Percentiles rank a stretch among this genome's conserved stretches.
Conservation (phyloP, 2,113 vertebrate species). For the Xyliphius kryptos region DNA sequence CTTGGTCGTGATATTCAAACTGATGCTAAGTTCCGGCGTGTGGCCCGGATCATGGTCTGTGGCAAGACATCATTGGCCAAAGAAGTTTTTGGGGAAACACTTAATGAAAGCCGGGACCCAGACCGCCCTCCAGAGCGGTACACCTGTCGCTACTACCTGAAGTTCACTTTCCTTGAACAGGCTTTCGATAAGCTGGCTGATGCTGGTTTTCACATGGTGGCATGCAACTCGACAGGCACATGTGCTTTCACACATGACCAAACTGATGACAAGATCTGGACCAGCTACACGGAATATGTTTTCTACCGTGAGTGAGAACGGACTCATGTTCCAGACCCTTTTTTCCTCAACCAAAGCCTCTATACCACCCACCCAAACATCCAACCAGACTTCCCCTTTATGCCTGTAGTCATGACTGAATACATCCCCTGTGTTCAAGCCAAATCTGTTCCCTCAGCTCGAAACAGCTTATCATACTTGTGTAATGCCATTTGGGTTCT, state of each 20-base stretch:
- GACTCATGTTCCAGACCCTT: no score
- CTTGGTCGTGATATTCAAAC: conserved; percentile 86
- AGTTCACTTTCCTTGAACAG: conserved; percentile 93
- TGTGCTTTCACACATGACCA: conserved; percentile 88
- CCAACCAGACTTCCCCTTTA: no score
- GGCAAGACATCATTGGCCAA: conserved; percentile 89
- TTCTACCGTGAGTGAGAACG: conserved; percentile 98
- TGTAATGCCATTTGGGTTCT: no score
- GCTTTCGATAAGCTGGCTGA: conserved; percentile 89
- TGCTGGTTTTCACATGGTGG: conserved; percentile 91
- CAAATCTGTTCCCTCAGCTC: no score
- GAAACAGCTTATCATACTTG: no score
- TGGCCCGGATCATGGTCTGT: conserved; percentile 90
- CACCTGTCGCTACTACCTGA: conserved; percentile 90
- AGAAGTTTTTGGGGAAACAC: conserved; percentile 90
- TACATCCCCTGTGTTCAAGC: no score
- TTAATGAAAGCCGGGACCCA: conserved; percentile 89
- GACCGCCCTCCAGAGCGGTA: conserved; percentile 86
- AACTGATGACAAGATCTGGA: conserved; percentile 96
- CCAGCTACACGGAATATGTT: conserved; percentile 97
- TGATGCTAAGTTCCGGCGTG: conserved; percentile 85
- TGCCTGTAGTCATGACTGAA: no score
- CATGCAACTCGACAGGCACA: conserved; percentile 87
- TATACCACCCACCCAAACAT: no score
- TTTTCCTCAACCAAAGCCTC: no score